Evolutionary conservation across 2,888 invertebrate genomes (phyloP).

Genomic region (Embidobia sp.): DNA sequence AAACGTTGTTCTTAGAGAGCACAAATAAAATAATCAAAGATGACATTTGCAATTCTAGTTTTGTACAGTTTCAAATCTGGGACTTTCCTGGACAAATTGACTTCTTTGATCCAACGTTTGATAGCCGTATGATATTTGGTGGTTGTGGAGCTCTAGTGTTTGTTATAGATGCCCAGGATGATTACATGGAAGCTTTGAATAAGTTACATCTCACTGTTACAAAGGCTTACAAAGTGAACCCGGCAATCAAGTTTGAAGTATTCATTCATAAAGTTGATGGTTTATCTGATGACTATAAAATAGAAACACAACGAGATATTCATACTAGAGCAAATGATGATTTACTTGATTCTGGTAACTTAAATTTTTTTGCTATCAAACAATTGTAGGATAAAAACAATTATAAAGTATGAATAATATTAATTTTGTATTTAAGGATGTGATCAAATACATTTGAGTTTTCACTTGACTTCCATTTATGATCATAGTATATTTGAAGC

Average conservation of each 20-base stretch:
- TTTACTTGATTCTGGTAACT: conserved; percentile 90
- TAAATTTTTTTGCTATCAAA: too few relatives aligned
- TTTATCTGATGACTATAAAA: conserved; percentile 98
- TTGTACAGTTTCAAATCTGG: conserved; percentile 99
- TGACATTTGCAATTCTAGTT: conserved; percentile 97
- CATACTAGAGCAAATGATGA: conserved; percentile 98
- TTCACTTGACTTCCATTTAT: conserved; percentile 99
- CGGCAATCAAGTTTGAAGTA: conserved; percentile 97
- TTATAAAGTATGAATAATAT: too few relatives aligned
- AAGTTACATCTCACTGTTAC: conserved; percentile 96
- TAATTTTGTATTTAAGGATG: conserved; percentile 81
- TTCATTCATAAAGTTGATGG: conserved; percentile 99
- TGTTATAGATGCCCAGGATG: conserved; percentile 99
- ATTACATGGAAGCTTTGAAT: conserved; percentile 97
- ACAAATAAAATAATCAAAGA: conserved; percentile 99
- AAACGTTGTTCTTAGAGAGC: conserved; percentile 96
- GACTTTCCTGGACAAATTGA: conserved; percentile 99
- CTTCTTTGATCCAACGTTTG: conserved; percentile 97
- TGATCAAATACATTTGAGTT: conserved; percentile 94
- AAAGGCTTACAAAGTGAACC: conserved; percentile 97
- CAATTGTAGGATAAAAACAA: too few relatives aligned
- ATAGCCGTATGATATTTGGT: conserved; percentile 97
- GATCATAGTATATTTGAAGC: conserved; percentile 99
- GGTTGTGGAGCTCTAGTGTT: conserved; percentile 99
- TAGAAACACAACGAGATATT: conserved; percentile 99